Percentiles rank a stretch among this genome's conserved stretches.
These are phyloP conservation scores for Centrocercus urophasianus DNA, from an alignment of 2,113 vertebrate genomes.

Conservation along the genomic window DNA sequence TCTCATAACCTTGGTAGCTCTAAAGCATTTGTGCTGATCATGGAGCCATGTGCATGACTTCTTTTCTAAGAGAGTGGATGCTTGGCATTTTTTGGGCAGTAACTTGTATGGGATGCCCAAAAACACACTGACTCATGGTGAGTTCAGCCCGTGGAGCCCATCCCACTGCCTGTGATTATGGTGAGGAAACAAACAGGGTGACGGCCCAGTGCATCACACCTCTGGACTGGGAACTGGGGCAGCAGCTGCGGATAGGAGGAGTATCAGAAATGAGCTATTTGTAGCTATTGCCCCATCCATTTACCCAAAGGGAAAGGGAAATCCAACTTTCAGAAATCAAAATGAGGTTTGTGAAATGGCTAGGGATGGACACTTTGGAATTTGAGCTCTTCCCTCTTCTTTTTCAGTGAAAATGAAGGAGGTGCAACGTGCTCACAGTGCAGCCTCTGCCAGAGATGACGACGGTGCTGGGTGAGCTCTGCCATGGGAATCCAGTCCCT, in stretches of 20 bases:
- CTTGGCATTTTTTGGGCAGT: constrained; percentile 40
- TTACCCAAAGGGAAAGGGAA: background rate
- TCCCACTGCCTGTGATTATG: constrained; percentile 2
- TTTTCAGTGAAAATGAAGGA: background rate
- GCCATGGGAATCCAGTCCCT: fast-evolving
- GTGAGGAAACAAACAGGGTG: constrained; percentile 53
- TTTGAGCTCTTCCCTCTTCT: background rate
- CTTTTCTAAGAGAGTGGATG: constrained; percentile 10
- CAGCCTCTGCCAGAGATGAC: background rate
- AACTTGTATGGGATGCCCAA: background rate
- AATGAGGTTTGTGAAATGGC: background rate
- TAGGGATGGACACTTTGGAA: fast-evolving
- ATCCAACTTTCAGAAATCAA: background rate
- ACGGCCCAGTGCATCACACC: background rate
- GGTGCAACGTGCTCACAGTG: fast-evolving
- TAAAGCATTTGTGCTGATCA: background rate
- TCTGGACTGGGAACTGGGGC: constrained; percentile 22
- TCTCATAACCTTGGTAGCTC: constrained; percentile 20
- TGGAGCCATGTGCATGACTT: background rate
- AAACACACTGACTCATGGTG: constrained; percentile 7
- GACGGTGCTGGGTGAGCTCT: background rate
- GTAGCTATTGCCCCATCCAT: background rate
- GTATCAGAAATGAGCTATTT: background rate
- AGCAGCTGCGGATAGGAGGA: background rate
- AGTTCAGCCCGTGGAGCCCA: constrained; percentile 1